Evolutionary conservation across 2,113 vertebrate genomes (phyloP).

Genomic region (Anhinga anhinga): DNA sequence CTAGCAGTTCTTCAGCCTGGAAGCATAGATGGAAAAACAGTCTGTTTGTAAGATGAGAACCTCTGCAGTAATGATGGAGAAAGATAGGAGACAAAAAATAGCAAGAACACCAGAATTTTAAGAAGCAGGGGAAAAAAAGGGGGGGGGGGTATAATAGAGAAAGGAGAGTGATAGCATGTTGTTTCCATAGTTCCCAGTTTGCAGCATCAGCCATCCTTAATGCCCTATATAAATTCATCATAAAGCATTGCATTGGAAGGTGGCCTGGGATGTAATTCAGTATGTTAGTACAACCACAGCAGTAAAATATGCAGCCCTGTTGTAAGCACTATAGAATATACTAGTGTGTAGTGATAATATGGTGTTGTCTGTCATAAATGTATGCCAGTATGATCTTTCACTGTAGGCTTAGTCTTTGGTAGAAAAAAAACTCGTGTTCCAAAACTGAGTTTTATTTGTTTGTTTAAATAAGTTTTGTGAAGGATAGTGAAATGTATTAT

Average conservation of each 20-base stretch:
- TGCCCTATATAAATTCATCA: background rate
- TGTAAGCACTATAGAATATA: background rate
- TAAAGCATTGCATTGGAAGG: background rate
- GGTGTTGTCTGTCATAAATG: background rate
- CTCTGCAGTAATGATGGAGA: background rate
- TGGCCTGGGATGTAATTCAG: background rate
- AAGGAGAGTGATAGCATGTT: background rate
- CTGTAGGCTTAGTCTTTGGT: background rate
- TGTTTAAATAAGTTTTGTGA: background rate
- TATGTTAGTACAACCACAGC: background rate
- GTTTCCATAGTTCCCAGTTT: background rate
- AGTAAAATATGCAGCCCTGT: background rate
- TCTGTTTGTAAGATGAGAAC: background rate
- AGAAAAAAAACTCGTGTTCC: background rate
- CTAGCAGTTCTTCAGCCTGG: background rate
- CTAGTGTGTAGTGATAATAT: background rate
- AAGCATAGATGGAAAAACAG: background rate
- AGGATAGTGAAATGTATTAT: background rate
- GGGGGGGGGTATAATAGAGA: background rate
- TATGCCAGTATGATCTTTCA: background rate
- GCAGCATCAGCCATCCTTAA: background rate
- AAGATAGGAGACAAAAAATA: background rate
- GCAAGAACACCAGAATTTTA: background rate
- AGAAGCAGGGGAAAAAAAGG: background rate
- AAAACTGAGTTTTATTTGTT: background rate